A percentile compares a stretch with the other conserved stretches of the same genome.
Evolutionary conservation across 2,888 invertebrate genomes (phyloP).

Genomic region (Nomada ferruginata): DNA sequence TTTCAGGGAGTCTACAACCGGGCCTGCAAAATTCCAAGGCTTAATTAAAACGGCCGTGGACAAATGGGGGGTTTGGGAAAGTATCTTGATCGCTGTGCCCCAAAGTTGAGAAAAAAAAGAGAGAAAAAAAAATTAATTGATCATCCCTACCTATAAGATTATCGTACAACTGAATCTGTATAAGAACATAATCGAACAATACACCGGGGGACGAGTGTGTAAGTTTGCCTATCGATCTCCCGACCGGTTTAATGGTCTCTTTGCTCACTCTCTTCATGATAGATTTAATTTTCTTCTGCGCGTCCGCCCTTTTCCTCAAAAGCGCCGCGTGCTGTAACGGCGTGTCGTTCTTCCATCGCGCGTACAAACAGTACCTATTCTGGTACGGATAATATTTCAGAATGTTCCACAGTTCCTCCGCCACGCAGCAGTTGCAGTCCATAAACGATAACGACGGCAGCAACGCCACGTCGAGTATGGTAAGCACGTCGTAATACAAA

Average conservation of each 20-base stretch:
- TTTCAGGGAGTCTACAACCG: conserved; percentile 98
- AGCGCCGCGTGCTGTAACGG: conserved; percentile 93
- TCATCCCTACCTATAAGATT: conserved; percentile 90
- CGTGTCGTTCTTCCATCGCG: conserved; percentile 98
- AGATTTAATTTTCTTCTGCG: conserved; percentile 96
- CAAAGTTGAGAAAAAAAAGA: background rate
- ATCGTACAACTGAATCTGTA: conserved; percentile 96
- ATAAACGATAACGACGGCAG: conserved; percentile 96
- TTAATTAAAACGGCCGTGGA: too few species aligned
- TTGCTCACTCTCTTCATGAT: conserved; percentile 99
- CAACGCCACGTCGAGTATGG: conserved; percentile 94
- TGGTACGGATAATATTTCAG: conserved; percentile 95
- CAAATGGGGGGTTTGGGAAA: too few species aligned
- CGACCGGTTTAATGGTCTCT: conserved; percentile 98
- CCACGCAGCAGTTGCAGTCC: conserved; percentile 97
- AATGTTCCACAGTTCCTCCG: conserved; percentile 98
- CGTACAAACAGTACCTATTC: conserved; percentile 93
- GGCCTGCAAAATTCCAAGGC: conserved; percentile 82
- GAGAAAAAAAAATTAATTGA: background rate
- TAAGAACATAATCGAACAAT: conserved; percentile 96
- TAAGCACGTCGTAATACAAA: conserved; percentile 93
- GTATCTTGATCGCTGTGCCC: too few species aligned
- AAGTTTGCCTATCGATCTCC: conserved; percentile 97
- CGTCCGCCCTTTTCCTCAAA: conserved; percentile 93
- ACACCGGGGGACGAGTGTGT: conserved; percentile 98